phyloP scores from a whole-genome alignment of 2,113 vertebrate genomes.

The Telmatochromis brachygnathus region DNA sequence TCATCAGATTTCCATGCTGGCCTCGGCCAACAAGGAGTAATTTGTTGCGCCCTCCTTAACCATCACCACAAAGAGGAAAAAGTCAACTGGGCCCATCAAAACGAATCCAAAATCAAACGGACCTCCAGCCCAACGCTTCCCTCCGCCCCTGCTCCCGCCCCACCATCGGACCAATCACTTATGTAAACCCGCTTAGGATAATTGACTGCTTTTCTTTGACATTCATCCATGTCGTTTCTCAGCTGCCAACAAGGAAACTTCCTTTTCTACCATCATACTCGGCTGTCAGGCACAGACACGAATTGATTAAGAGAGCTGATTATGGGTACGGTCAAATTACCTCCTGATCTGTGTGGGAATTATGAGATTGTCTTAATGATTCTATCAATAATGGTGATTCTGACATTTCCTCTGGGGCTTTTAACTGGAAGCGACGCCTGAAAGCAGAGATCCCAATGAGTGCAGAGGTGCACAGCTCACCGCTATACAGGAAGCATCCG shows the following conservation, averaged over 20 bases:
- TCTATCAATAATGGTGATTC: constrained; percentile 19
- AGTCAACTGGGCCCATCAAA: constrained; percentile 45
- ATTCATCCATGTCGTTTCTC: constrained; percentile 37
- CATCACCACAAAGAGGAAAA: constrained; percentile 46
- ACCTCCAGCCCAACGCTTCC: not conserved
- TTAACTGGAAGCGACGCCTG: not conserved
- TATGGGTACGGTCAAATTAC: constrained; percentile 3
- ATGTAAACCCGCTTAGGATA: constrained; percentile 40
- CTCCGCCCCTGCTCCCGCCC: not conserved
- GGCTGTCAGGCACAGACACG: not conserved
- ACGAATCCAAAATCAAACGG: constrained; percentile 17
- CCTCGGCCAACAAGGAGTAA: constrained; percentile 28
- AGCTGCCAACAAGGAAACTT: not conserved
- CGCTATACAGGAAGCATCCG: not conserved
- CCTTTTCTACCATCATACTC: not conserved
- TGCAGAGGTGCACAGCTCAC: not conserved
- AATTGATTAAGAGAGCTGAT: constrained; percentile 24
- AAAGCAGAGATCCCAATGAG: not conserved
- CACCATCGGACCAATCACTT: constrained; percentile 39
- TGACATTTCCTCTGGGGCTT: not conserved
- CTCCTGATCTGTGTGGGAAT: constrained; percentile 13
- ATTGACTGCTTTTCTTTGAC: constrained; percentile 52
- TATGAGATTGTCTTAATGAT: constrained; percentile 32
- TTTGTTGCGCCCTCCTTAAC: constrained; percentile 46
- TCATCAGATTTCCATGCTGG: constrained; percentile 48